Evolutionary conservation across 2,797 vertebrate genomes (phyloP).

Genomic region (Prunella strophiata): DNA sequence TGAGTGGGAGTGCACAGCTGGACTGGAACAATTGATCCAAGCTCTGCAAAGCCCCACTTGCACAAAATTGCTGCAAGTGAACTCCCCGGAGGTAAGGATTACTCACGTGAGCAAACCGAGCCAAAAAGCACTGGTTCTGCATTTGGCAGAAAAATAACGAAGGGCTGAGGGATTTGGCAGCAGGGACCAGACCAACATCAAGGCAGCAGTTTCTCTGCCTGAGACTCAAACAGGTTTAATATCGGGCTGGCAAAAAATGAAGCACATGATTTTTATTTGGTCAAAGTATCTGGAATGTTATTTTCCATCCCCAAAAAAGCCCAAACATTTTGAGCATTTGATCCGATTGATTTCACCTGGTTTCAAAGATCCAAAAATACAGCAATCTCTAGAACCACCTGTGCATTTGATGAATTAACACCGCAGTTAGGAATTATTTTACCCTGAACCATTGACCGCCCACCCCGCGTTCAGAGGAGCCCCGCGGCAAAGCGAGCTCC

Average conservation of each 20-base stretch:
- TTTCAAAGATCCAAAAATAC: not conserved
- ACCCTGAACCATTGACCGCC: not conserved
- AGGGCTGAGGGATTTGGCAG: not conserved
- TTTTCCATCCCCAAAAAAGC: not conserved
- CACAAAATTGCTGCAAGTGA: not conserved
- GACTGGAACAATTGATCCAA: not conserved
- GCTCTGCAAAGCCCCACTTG: not conserved
- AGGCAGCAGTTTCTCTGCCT: not conserved
- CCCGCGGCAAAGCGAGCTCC: not conserved
- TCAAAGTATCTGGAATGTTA: not conserved
- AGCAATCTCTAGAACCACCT: not conserved
- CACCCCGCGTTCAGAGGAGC: fast-evolving
- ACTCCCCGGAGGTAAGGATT: not conserved
- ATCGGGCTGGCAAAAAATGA: fast-evolving
- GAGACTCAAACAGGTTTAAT: not conserved
- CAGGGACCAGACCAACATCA: fast-evolving
- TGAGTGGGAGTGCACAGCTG: not conserved
- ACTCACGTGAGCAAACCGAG: not conserved
- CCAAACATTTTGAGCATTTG: not conserved
- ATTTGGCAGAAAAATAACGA: fast-evolving
- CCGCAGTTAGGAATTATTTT: fast-evolving
- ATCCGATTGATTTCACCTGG: not conserved
- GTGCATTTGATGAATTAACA: too few species aligned
- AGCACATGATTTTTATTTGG: not conserved
- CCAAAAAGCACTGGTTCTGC: not conserved